A percentile compares a stretch with the other conserved stretches of the same genome.
These are phyloP conservation scores for Zosterops hypoxanthus DNA, from an alignment of 2,113 vertebrate species.

Conservation along the genomic window DNA sequence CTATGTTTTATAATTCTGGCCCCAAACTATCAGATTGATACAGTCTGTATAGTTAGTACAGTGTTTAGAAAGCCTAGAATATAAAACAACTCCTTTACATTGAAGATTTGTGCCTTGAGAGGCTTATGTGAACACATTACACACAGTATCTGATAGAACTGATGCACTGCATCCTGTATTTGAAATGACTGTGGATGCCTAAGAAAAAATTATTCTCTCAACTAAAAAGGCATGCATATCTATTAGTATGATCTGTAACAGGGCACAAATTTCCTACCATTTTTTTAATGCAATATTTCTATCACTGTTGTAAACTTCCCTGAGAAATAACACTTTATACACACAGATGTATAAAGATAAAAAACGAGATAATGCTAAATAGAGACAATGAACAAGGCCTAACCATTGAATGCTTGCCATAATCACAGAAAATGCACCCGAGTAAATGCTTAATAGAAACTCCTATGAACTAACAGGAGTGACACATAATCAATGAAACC, in stretches of 20 bases:
- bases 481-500: constrained; percentile 61
- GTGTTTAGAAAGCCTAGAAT: not conserved
- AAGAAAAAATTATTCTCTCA: constrained; percentile 2
- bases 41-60: not conserved
- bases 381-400: not conserved
- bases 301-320: not conserved
- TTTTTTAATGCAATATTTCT: not conserved
- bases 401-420: constrained; percentile 23
- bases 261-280: not conserved
- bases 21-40: constrained; percentile 36
- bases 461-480: constrained; percentile 38
- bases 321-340: not conserved
- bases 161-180: constrained; percentile 7
- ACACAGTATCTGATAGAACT: constrained; percentile 3
- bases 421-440: constrained; percentile 42
- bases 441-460: constrained; percentile 48
- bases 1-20: not conserved
- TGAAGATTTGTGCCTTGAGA: constrained; percentile 38
- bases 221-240: not conserved
- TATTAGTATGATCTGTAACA: not conserved
- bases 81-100: not conserved
- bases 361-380: not conserved
- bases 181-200: not conserved
- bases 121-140: constrained; percentile 10
- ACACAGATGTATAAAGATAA: not conserved